Evolutionary conservation across 2,113 vertebrate species (phyloP).

Genomic region (Capricornis sumatraensis): DNA sequence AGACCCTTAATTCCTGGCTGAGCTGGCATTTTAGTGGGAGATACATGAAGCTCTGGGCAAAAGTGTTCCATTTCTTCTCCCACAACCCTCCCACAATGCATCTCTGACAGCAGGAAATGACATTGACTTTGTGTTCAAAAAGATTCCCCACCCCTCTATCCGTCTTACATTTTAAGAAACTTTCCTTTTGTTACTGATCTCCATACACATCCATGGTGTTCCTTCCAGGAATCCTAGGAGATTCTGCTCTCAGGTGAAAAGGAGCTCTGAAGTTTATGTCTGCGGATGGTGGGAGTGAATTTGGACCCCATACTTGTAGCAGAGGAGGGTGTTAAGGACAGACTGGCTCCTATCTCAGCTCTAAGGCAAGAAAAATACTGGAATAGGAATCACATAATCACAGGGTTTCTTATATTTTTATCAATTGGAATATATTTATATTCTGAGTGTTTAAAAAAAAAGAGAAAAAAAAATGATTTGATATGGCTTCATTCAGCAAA

Average conservation of each 20-base stretch:
- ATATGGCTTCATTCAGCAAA: constrained; percentile 2
- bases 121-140: background rate
- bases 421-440: constrained; percentile 35
- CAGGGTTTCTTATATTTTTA: constrained; percentile 28
- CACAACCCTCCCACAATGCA: background rate
- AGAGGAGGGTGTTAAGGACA: background rate
- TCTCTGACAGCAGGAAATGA: background rate
- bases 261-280: background rate
- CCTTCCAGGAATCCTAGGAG: background rate
- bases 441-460: background rate
- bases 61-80: background rate
- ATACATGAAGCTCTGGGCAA: background rate
- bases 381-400: background rate
- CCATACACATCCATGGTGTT: accelerated
- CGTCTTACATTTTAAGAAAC: background rate
- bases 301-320: background rate
- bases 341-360: background rate
- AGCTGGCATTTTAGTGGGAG: background rate
- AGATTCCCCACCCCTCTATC: background rate
- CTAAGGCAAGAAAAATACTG: background rate
- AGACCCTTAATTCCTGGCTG: background rate
- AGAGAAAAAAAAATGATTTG: background rate
- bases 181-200: background rate
- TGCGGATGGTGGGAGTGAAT: background rate
- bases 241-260: background rate